A percentile compares a stretch with the other conserved stretches of the same genome.
phyloP scores from a whole-genome alignment of 2,113 vertebrate species.

The Nyctereutes procyonoides region DNA sequence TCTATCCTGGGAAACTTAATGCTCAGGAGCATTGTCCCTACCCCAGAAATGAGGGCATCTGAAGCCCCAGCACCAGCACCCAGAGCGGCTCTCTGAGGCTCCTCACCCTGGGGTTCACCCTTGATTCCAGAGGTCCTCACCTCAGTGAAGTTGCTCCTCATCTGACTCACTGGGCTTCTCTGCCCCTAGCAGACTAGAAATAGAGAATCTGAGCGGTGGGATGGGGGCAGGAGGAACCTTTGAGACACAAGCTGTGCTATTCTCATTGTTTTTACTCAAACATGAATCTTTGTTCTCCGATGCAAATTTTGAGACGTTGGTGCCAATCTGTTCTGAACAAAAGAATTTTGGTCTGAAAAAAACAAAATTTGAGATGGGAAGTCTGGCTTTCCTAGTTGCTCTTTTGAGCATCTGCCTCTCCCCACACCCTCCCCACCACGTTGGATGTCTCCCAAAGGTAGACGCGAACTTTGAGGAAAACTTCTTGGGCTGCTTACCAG shows the following conservation, averaged over 20 bases:
- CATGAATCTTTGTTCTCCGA: conserved; percentile 78
- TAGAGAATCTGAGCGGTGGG: conserved; percentile 32
- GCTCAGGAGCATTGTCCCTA: not conserved
- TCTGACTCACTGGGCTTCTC: not conserved
- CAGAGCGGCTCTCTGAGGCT: not conserved
- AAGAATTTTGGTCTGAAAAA: conserved; percentile 81
- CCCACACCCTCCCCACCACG: not conserved
- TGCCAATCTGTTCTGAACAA: conserved; percentile 82
- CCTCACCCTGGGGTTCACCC: not conserved
- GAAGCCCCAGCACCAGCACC: not conserved
- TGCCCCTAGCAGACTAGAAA: conserved; percentile 45
- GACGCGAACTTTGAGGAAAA: conserved; percentile 56
- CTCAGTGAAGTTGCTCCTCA: not conserved
- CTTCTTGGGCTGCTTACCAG: conserved; percentile 55
- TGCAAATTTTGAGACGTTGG: conserved; percentile 81
- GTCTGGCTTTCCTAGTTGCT: conserved; percentile 74
- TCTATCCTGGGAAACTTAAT: not conserved
- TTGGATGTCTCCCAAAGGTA: conserved; percentile 63
- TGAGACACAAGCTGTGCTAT: conserved; percentile 72
- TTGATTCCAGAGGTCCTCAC: not conserved
- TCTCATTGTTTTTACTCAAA: conserved; percentile 77
- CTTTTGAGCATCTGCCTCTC: conserved; percentile 77
- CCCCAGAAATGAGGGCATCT: not conserved
- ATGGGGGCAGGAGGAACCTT: conserved; percentile 62
- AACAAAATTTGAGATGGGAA: conserved; percentile 73